A percentile compares a stretch with the other conserved stretches of the same genome.
Conservation (phyloP, 2,797 vertebrate species). For the Phrynocephalus vlangalii region DNA sequence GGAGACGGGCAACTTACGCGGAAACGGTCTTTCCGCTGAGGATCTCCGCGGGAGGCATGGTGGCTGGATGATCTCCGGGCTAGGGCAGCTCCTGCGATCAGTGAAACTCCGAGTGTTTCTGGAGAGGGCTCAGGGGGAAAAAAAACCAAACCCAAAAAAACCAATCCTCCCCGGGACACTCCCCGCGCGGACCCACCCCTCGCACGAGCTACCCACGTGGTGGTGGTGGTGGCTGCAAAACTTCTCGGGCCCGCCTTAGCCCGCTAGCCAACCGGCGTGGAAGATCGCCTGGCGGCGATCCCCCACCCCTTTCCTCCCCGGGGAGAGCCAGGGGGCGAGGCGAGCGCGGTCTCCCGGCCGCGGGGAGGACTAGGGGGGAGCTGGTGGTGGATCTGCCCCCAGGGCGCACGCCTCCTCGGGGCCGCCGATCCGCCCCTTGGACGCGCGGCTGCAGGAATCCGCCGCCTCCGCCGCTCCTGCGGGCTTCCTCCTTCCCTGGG, state of each 20-base stretch:
- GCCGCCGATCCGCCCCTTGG: background rate
- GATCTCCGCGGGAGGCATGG: slow-evolving; percentile 40
- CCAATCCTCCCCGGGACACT: background rate
- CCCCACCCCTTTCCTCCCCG: too few species aligned
- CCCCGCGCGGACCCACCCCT: background rate
- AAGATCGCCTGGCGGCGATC: too few species aligned
- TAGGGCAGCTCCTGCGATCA: background rate
- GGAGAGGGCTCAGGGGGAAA: background rate
- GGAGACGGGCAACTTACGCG: background rate
- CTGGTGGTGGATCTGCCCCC: too few species aligned
- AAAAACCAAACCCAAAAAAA: too few species aligned
- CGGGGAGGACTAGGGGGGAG: too few species aligned
- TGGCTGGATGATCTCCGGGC: background rate
- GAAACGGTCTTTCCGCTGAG: slow-evolving; percentile 39
- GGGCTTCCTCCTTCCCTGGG: too few species aligned
- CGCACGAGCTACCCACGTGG: slow-evolving; percentile 5
- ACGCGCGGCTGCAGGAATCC: background rate
- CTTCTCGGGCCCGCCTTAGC: background rate
- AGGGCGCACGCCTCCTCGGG: background rate
- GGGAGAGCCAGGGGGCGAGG: background rate
- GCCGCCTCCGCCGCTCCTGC: too few species aligned
- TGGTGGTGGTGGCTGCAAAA: background rate
- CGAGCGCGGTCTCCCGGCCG: background rate
- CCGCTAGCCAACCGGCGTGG: background rate
- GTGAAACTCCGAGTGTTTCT: slow-evolving; percentile 15